Evolutionary conservation across 2,797 vertebrate genomes (phyloP), one percentile per base, ranked within the genome.

Genomic region (Kryptopterus vitreolus): DNA sequence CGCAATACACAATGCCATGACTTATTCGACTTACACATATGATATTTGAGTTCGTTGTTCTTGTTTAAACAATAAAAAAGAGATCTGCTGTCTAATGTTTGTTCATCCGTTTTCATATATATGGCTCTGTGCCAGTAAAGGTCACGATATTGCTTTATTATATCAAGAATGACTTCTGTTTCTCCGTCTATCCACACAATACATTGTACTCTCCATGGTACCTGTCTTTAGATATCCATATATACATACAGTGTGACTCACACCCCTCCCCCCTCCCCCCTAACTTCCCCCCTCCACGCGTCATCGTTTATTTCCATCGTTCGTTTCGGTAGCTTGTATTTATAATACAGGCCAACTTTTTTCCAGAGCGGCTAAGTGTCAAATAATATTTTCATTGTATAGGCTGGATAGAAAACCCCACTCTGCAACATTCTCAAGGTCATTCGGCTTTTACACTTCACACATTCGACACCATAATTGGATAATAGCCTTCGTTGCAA

Each of bases 291-390:
- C n/a, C n/a, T n/a, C n/a, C n/a, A n/a, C n/a, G 26, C 68, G 0
- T 70, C 16, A 70, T 6, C 46, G 31, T 31, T 70, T 52, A 70
- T 52, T 70, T 70, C 26, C 43, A 69, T 69, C 13, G 10, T 43
- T 52, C 24, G 48, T 66, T 65, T 66, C n/a, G 43, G 43, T 10
- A 18, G 46, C 24, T 69, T 5, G 0, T 48, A 16, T 52, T 70
- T 52, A 31, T 5, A 68, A 66, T 52, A 22, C 16, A 70, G 16
- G 52, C 16, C 15, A 16, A 48, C 65, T n/a, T 48, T 68, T 68
- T 48, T 46, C 7, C n/a, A 69, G 65, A 22, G 24, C 24, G 24
- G 43, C 15, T 24, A 69, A 69, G 66, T 2, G 24, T 69, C 6
- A 43, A 29, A 50, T 18, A 31, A 12, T 22, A 20, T 70, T 12